A percentile compares a stretch with the other conserved stretches of the same genome.
Conservation (phyloP, 2,888 invertebrate genomes). For the Hermaeophaga mercurialis region DNA sequence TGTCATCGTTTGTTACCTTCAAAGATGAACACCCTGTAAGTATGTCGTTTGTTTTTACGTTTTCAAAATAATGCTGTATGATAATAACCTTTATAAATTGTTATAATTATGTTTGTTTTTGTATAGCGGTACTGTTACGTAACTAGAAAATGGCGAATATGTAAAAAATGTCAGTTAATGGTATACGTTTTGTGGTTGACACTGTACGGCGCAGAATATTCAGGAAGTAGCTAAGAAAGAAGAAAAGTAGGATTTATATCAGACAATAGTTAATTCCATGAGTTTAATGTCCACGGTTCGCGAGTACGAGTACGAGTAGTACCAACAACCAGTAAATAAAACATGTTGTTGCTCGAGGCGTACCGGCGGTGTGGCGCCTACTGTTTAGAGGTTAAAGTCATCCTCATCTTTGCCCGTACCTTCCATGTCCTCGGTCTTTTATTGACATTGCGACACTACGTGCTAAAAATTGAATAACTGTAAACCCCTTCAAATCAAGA, state of each 20-base stretch:
- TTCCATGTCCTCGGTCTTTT: slow-evolving; percentile 35
- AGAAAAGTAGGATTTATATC: slow-evolving; percentile 40
- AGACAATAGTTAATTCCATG: slow-evolving; percentile 44
- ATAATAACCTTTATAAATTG: no score
- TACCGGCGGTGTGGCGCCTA: slow-evolving; percentile 53
- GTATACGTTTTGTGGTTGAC: slow-evolving; percentile 11
- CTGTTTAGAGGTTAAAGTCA: slow-evolving; percentile 51
- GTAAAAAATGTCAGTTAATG: slow-evolving; percentile 4
- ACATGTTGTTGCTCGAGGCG: slow-evolving; percentile 44
- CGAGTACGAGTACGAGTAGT: slow-evolving; percentile 32
- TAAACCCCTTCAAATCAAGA: not conserved
- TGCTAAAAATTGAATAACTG: slow-evolving; percentile 15
- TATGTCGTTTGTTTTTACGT: no score
- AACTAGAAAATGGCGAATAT: not conserved
- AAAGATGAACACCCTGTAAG: no score
- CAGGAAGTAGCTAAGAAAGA: slow-evolving; percentile 36
- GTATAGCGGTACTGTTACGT: no score
- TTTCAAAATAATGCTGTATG: no score
- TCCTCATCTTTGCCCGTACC: slow-evolving; percentile 36
- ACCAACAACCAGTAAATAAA: slow-evolving; percentile 40
- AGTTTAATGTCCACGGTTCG: slow-evolving; percentile 40
- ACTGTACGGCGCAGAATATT: slow-evolving; percentile 39
- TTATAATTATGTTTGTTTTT: no score
- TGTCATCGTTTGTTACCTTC: no score
- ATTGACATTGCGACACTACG: slow-evolving; percentile 39